phyloP scores from a whole-genome alignment of 2,888 invertebrate species.

The Endotricha flammealis region DNA sequence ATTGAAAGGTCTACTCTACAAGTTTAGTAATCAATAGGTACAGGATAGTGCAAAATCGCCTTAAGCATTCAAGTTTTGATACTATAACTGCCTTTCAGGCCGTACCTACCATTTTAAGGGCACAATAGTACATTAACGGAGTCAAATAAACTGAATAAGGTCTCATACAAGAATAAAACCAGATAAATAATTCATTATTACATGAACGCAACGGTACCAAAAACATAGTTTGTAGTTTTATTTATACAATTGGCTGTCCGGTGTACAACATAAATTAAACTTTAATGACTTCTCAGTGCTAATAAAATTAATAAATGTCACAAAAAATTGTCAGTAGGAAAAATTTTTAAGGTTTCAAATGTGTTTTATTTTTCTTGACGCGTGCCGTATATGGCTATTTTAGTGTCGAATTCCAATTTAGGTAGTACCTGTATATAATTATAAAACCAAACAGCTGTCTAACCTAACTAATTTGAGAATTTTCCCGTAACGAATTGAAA shows the following conservation, averaged over 20 bases:
- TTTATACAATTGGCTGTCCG: slow-evolving; percentile 4
- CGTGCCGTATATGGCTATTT: not conserved
- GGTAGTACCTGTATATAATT: not conserved
- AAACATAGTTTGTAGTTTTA: slow-evolving; percentile 7
- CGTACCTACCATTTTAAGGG: not conserved
- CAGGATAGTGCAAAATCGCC: no score
- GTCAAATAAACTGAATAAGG: slow-evolving; percentile 2
- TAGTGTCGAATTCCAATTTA: not conserved
- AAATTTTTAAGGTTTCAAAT: not conserved
- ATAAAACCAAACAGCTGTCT: not conserved
- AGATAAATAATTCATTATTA: slow-evolving; percentile 11
- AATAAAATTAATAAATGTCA: slow-evolving; percentile 9
- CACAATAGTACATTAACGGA: not conserved
- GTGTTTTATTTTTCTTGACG: not conserved
- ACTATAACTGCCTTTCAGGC: not conserved
- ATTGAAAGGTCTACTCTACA: no score
- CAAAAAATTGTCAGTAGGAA: slow-evolving; percentile 7
- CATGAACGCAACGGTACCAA: slow-evolving; percentile 6
- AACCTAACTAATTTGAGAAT: not conserved
- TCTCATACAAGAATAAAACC: slow-evolving; percentile 6
- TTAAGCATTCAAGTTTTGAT: no score
- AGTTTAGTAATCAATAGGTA: no score
- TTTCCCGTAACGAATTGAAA: not conserved
- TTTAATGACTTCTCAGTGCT: slow-evolving; percentile 2
- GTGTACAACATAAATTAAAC: slow-evolving; percentile 9